Conservation (phyloP, 23 tunicate species). For the Halocynthia aurantium region DNA sequence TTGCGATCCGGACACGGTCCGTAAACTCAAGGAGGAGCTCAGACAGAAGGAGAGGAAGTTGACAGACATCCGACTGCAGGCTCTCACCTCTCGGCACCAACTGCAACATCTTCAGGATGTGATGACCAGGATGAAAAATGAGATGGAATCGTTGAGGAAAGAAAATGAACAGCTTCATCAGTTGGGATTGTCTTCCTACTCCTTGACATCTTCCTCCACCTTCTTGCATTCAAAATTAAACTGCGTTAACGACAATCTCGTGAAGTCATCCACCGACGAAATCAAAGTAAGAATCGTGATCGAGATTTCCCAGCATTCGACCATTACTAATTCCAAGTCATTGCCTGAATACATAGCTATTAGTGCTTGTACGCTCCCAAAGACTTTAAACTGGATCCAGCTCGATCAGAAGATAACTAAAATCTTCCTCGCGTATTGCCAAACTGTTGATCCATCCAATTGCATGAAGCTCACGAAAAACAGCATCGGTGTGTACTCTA, state of each 20-base stretch:
- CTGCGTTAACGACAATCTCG: constrained; percentile 3
- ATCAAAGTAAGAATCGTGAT: constrained; percentile 5
- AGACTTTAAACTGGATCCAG: constrained; percentile 52
- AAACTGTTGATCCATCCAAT: constrained; percentile 38
- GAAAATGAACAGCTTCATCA: constrained; percentile 70
- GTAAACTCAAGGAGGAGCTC: constrained; percentile 63
- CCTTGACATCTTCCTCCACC: constrained; percentile 22
- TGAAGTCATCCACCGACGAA: constrained; percentile 9
- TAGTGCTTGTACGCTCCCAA: constrained; percentile 41
- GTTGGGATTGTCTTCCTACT: constrained; percentile 46
- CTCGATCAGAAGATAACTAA: constrained; percentile 50
- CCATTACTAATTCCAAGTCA: neutral
- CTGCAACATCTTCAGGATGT: constrained; percentile 85
- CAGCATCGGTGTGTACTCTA: constrained; percentile 37
- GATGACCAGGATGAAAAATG: constrained; percentile 77
- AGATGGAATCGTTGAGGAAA: constrained; percentile 59
- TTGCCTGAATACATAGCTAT: neutral
- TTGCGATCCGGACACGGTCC: constrained; percentile 35
- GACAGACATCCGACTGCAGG: constrained; percentile 79
- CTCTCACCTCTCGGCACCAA: constrained; percentile 81
- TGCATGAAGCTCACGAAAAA: constrained; percentile 28
- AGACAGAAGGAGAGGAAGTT: constrained; percentile 64
- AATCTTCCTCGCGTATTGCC: constrained; percentile 50
- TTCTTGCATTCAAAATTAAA: constrained; percentile 1
- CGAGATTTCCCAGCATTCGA: constrained; percentile 1